Conservation (phyloP, 2,797 vertebrate species). For the Bradypodion ventrale region DNA sequence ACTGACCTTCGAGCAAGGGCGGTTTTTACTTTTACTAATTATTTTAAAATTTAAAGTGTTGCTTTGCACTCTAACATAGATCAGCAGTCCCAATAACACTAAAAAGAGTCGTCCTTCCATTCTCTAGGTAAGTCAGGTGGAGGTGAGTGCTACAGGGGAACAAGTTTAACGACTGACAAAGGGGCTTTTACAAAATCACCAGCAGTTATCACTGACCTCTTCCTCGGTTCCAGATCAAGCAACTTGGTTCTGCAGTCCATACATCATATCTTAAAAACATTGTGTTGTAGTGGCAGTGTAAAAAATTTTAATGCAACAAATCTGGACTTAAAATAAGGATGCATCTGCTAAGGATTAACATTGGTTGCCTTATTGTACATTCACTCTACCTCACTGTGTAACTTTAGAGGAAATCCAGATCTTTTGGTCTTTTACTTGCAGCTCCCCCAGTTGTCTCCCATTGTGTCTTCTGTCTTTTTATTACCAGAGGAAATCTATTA, state of each 20-base stretch:
- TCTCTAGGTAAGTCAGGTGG: neutral
- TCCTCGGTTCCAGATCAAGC: neutral
- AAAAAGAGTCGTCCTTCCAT: neutral
- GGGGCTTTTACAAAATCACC: neutral
- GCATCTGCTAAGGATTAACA: neutral
- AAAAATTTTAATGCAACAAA: neutral
- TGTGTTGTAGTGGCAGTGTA: neutral
- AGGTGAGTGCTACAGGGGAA: too few species aligned
- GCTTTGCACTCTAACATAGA: neutral
- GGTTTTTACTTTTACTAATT: too few species aligned
- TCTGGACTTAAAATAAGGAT: too few species aligned
- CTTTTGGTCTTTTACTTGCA: too few species aligned
- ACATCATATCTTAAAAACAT: neutral
- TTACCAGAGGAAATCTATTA: neutral
- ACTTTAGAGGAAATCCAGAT: too few species aligned
- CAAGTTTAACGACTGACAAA: too few species aligned
- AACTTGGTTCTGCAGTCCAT: neutral
- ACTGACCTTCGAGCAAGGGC: too few species aligned
- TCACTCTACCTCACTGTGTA: too few species aligned
- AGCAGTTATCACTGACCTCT: neutral
- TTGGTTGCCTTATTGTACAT: neutral
- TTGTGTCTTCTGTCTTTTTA: neutral
- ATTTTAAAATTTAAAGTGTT: too few species aligned
- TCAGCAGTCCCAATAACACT: neutral
- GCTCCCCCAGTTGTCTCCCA: too few species aligned